Conservation (phyloP, 2,797 vertebrate genomes). For the Mallotus villosus region DNA sequence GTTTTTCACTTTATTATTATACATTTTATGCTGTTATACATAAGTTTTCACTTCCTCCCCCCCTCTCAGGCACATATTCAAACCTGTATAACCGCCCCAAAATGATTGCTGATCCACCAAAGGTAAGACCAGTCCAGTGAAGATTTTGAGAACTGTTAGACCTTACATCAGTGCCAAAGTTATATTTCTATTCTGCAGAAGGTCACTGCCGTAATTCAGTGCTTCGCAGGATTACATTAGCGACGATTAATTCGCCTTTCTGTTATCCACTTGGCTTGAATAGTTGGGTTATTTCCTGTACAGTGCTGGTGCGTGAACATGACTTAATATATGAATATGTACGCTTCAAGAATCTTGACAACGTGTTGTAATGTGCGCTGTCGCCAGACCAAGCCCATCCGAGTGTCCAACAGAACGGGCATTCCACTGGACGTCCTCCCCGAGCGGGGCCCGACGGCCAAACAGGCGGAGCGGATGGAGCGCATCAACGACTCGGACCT, state of each 20-base stretch:
- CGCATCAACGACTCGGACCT: slow-evolving; percentile 87
- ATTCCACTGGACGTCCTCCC: slow-evolving; percentile 87
- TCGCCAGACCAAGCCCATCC: slow-evolving; percentile 79
- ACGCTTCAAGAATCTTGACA: background rate
- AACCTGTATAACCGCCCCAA: slow-evolving; percentile 95
- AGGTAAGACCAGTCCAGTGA: slow-evolving; percentile 69
- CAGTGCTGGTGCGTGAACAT: no score
- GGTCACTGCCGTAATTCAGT: no score
- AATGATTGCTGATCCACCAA: slow-evolving; percentile 85
- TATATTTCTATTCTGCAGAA: no score
- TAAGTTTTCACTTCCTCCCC: background rate
- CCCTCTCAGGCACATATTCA: slow-evolving; percentile 87
- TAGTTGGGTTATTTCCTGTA: no score
- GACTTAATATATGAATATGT: no score
- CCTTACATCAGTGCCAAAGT: no score
- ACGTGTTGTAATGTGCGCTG: slow-evolving; percentile 16
- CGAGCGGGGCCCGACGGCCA: slow-evolving; percentile 77
- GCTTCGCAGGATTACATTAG: no score
- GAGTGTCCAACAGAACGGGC: slow-evolving; percentile 86
- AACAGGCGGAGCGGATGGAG: slow-evolving; percentile 87
- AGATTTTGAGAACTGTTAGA: no score
- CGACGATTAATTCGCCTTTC: no score
- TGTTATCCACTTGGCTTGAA: no score
- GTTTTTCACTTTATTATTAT: no score
- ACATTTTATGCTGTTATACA: background rate